phyloP scores from a whole-genome alignment of 2,888 invertebrate species.

The Papilio protenor region DNA sequence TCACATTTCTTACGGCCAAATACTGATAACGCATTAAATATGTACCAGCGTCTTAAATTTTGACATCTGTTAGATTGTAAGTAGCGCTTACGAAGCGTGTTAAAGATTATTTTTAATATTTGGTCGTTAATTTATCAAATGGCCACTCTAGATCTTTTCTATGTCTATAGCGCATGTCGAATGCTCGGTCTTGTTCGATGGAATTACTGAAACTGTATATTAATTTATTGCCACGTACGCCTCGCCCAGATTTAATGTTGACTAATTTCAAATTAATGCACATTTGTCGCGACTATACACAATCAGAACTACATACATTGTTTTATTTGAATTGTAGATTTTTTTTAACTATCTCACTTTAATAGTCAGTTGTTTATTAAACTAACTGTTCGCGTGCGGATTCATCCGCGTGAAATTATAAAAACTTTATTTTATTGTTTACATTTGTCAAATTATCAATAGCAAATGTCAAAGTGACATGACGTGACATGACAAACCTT shows the following conservation, averaged over 20 bases:
- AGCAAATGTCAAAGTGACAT: too few relatives aligned
- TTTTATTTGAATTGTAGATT: background rate
- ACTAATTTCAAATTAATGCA: conserved; percentile 69
- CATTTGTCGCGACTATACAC: conserved; percentile 59
- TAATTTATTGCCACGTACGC: conserved; percentile 66
- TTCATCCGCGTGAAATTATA: too few relatives aligned
- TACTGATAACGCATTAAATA: too few relatives aligned
- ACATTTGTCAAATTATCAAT: too few relatives aligned
- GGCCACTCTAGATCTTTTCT: conserved; percentile 22
- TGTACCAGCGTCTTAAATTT: too few relatives aligned
- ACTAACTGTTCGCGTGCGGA: too few relatives aligned
- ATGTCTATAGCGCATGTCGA: conserved; percentile 36
- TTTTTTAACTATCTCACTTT: background rate
- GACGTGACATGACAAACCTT: too few relatives aligned
- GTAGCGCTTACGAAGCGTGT: background rate
- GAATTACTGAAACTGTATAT: conserved; percentile 67
- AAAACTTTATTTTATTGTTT: too few relatives aligned
- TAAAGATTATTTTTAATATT: background rate
- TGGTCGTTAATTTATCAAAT: background rate
- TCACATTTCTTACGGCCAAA: too few relatives aligned
- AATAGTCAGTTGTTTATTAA: too few relatives aligned
- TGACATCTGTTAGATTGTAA: too few relatives aligned
- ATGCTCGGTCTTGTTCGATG: conserved; percentile 57
- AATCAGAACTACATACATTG: conserved; percentile 9
- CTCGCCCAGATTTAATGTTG: conserved; percentile 61